These are phyloP conservation scores for Stichodactyla mertensii DNA, from an alignment of 64 coral and sea anemone species.

Conservation along the genomic window DNA sequence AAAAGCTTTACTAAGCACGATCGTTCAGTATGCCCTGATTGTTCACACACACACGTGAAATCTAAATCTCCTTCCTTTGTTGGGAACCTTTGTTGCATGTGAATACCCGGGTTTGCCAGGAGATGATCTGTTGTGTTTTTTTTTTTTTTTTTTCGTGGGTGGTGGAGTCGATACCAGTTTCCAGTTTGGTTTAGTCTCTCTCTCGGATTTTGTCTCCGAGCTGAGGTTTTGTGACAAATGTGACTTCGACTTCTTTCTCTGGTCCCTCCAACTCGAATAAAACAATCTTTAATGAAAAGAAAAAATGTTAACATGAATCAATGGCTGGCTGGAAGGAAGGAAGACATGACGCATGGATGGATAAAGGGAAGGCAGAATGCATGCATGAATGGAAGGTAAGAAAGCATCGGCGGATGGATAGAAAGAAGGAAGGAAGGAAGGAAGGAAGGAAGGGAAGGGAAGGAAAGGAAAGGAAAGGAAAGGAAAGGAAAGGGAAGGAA, in stretches of 20 bases:
- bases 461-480: no score
- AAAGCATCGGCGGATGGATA: no score
- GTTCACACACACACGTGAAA: no score
- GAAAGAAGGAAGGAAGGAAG: no score
- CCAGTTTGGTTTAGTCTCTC: neutral
- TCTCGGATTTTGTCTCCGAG: constrained; percentile 1
- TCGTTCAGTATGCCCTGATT: no score
- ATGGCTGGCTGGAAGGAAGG: neutral
- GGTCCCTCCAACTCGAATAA: constrained; percentile 19
- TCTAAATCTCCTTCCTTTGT: no score
- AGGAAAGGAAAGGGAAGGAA: no score
- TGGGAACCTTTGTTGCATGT: no score
- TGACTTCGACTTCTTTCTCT: neutral
- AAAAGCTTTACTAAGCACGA: no score
- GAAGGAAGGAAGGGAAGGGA: no score
- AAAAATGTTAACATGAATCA: neutral
- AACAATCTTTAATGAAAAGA: constrained; percentile 2
- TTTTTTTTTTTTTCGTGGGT: neutral
- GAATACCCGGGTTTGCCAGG: no score
- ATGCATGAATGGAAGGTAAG: no score
- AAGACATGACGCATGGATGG: neutral
- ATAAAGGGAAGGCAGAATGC: neutral
- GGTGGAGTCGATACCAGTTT: neutral
- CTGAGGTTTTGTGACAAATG: constrained; percentile 9
- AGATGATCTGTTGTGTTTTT: neutral